These are phyloP conservation scores for Tangara arthus DNA, from an alignment of 2,797 vertebrate genomes.

Conservation along the genomic window DNA sequence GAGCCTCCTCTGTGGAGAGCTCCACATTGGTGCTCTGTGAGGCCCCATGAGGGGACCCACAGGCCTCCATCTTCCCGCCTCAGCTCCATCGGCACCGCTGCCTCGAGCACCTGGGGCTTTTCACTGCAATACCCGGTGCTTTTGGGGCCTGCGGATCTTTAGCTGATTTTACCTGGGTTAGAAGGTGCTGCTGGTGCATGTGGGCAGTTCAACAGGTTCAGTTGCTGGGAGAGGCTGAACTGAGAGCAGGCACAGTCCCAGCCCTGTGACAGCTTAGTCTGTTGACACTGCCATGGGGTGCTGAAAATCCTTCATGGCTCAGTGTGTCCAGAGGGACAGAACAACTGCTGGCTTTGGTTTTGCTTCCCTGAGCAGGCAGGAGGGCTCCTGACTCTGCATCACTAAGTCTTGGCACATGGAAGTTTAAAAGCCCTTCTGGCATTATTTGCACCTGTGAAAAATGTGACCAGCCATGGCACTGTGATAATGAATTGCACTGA, in stretches of 20 bases:
- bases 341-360: neutral
- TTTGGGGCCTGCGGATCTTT: neutral
- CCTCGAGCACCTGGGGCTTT: neutral
- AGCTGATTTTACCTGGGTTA: neutral
- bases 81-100: neutral
- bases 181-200: fast-evolving
- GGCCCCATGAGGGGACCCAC: neutral
- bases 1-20: neutral
- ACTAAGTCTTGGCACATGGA: neutral
- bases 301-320: neutral
- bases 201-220: neutral
- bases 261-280: neutral
- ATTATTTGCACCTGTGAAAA: neutral
- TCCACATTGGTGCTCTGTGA: fast-evolving
- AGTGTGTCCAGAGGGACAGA: neutral
- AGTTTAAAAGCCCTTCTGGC: neutral
- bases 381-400: neutral
- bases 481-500: conserved; percentile 10
- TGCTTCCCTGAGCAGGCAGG: neutral
- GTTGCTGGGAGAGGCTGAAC: neutral
- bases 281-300: neutral
- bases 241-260: neutral
- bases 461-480: neutral
- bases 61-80: neutral
- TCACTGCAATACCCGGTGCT: fast-evolving